Base-by-base conservation (phyloP, 2,113 vertebrate species). In the Elaphurus davidianus region DNA sequence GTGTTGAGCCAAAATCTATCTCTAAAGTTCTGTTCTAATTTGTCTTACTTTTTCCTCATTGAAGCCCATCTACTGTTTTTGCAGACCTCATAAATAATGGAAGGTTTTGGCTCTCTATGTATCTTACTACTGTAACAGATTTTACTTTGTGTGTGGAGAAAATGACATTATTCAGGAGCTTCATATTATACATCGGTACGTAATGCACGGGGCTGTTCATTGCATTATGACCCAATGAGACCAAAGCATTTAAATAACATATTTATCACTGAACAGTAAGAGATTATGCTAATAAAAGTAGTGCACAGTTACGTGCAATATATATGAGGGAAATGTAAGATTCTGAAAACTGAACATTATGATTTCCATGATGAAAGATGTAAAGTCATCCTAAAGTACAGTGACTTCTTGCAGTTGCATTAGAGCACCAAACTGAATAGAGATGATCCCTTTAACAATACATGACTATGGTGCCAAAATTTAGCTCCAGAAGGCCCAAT, bases 61-160 rank as follows among this genome's bases (percentile, higher is more conserved):
- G 59, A 95, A 59, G 19, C 43, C 27, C 25, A 89, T 84, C 27
- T 86, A 28, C 33, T 95, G 16, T 90, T 91, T 64, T 90, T 96
- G 54, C 43, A 96, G 57, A 74, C 27, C 59, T 91, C 27, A 43
- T 96, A 95, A 94, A 71, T 98, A 96, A 64, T 96, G 45, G 21
- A 97, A 86, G 10, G 12, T 54, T 97, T 94, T 54, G 55, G 6
- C 36, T 67, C 2, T 74, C 11, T 57, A 4, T 87, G 27, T 94
- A 36, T 96, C 43, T 86, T 92, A 25, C 28, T 93, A 7, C 67
- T 83, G 0, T 79, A 82, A 87, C n/a, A 93, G 45, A 74, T 87
- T 96, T 94, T 74, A 47, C 17, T 79, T 67, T 82, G 71, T 67
- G 81, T 83, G 15, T 87, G 11, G 23, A 93, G 67, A 84, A 88